Conservation (phyloP, 2,113 vertebrate species). For the Beaufortia kweichowensis region DNA sequence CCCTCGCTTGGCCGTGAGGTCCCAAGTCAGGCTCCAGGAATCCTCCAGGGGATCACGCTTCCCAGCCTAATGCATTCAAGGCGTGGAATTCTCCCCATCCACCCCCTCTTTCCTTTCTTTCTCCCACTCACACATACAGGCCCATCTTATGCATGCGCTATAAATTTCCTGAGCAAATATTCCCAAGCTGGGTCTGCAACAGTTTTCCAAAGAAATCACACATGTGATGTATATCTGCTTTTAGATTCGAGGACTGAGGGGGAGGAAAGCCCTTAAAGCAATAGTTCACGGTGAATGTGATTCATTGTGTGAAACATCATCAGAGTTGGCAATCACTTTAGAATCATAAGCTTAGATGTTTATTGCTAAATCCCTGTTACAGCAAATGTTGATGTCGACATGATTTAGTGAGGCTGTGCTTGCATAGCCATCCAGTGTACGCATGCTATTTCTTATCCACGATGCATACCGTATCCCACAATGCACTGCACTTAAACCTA, state of each 20-base stretch:
- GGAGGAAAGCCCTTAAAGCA: slow-evolving; percentile 39
- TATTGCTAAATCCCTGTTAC: slow-evolving; percentile 7
- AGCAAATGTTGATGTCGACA: neutral
- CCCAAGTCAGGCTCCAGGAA: slow-evolving; percentile 60
- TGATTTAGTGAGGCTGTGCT: neutral
- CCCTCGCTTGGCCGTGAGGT: slow-evolving; percentile 63
- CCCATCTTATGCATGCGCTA: slow-evolving; percentile 74
- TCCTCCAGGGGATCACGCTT: slow-evolving; percentile 66
- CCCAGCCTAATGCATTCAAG: slow-evolving; percentile 75
- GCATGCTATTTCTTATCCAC: too few species aligned
- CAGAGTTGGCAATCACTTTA: neutral
- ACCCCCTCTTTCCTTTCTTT: neutral
- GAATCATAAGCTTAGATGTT: slow-evolving; percentile 2
- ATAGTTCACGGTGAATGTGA: slow-evolving; percentile 11
- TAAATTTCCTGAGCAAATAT: slow-evolving; percentile 79
- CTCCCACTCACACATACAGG: slow-evolving; percentile 60
- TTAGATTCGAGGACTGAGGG: slow-evolving; percentile 61
- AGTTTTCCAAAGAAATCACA: slow-evolving; percentile 75
- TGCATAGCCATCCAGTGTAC: neutral
- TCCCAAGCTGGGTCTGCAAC: slow-evolving; percentile 70
- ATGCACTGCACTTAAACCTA: too few species aligned
- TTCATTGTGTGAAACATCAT: neutral
- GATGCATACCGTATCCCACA: too few species aligned
- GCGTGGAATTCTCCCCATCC: slow-evolving; percentile 58
- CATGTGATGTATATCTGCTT: slow-evolving; percentile 73